phyloP scores from a whole-genome alignment of 2,797 vertebrate genomes.

The Choloepus didactylus region DNA sequence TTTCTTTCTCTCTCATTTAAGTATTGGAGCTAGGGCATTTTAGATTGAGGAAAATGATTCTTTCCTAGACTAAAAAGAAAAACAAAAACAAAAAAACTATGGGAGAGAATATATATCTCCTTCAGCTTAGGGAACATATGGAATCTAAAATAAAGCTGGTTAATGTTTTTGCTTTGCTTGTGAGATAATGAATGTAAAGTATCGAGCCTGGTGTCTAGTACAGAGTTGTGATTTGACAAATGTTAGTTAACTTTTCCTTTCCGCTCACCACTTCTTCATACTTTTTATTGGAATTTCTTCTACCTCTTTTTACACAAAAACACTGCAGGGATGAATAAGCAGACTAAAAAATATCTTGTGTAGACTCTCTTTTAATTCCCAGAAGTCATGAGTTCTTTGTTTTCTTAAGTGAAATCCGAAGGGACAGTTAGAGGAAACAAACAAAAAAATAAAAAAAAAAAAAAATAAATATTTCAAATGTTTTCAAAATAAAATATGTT shows the following conservation, averaged over 20 bases:
- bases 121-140: not conserved
- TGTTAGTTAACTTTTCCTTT: conserved; percentile 23
- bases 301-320: not conserved
- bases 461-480: not conserved
- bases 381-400: conserved; percentile 46
- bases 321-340: not conserved
- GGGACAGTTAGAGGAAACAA: conserved; percentile 32
- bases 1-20: not conserved
- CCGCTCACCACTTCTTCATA: not conserved
- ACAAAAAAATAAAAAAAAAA: too few relatives aligned
- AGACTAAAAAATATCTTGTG: conserved; percentile 40
- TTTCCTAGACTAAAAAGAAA: not conserved
- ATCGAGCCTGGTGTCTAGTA: not conserved
- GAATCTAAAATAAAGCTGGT: conserved; percentile 24
- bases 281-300: not conserved
- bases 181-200: not conserved
- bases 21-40: not conserved
- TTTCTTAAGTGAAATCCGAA: conserved; percentile 45
- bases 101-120: not conserved
- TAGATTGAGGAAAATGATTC: not conserved
- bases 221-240: not conserved
- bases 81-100: not conserved
- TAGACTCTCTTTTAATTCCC: conserved; percentile 43
- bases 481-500: conserved; percentile 42
- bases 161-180: conserved; percentile 20